Conservation (phyloP, 2,797 vertebrate species). For the Agapornis canus region DNA sequence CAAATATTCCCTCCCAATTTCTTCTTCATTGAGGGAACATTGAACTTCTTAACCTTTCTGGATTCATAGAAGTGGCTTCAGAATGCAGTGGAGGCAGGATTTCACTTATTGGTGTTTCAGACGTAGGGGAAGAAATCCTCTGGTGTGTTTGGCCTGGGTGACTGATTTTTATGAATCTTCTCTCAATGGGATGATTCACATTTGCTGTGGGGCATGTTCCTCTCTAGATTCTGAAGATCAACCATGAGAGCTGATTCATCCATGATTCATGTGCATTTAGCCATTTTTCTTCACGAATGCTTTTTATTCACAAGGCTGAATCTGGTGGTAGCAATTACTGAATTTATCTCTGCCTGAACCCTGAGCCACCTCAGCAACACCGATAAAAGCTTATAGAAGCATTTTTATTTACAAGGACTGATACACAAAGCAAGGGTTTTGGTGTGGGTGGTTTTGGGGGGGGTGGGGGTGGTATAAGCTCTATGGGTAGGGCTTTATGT, state of each 20-base stretch:
- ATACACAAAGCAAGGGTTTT: background rate
- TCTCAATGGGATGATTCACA: constrained; percentile 21
- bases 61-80: background rate
- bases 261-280: constrained; percentile 55
- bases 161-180: background rate
- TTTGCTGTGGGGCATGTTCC: constrained; percentile 10
- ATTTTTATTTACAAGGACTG: background rate
- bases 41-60: background rate
- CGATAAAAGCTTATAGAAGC: background rate
- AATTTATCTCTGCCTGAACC: constrained; percentile 5
- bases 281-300: constrained; percentile 45
- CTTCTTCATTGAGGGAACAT: background rate
- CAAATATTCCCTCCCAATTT: background rate
- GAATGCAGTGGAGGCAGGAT: background rate
- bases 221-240: constrained; percentile 31
- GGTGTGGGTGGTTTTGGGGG: background rate
- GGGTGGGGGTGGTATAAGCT: background rate
- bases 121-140: background rate
- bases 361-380: background rate
- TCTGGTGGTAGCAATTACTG: background rate
- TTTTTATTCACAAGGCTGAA: constrained; percentile 1
- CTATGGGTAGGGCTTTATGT: background rate
- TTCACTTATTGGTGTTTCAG: background rate
- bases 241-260: constrained; percentile 29
- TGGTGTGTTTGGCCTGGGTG: background rate